phyloP scores from a whole-genome alignment of 2,113 vertebrate genomes.

The Triplophysa dalaica region DNA sequence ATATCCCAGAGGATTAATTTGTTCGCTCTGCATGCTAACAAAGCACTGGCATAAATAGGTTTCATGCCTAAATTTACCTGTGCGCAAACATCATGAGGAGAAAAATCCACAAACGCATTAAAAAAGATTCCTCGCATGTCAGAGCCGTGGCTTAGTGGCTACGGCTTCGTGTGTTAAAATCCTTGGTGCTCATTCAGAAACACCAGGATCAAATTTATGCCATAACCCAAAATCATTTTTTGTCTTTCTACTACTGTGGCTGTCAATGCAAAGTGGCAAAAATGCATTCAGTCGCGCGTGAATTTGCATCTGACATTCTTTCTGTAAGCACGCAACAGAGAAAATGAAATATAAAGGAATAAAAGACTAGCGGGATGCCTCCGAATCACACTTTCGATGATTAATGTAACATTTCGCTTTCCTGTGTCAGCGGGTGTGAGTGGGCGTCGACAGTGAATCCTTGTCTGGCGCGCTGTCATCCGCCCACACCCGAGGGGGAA shows the following conservation, averaged over 20 bases:
- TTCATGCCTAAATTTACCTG: background rate
- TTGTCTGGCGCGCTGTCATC: conserved; percentile 28
- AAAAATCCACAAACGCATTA: background rate
- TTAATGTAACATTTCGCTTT: conserved; percentile 18
- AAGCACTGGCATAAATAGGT: conserved; percentile 22
- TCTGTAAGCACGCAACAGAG: background rate
- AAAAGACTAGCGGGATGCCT: background rate
- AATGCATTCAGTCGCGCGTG: background rate
- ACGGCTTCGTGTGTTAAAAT: background rate
- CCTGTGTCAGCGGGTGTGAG: conserved; percentile 3
- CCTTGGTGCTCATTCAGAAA: background rate
- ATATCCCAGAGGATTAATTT: conserved; percentile 32
- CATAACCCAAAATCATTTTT: background rate
- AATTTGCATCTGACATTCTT: background rate
- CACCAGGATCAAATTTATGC: background rate
- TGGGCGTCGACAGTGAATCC: conserved; percentile 34
- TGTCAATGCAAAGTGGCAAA: background rate
- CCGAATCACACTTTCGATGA: conserved; percentile 18
- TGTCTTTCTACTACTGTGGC: background rate
- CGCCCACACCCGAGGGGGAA: conserved; percentile 29
- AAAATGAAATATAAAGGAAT: background rate
- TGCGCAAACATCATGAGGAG: background rate
- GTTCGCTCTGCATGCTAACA: conserved; percentile 18
- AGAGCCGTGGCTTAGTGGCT: background rate
- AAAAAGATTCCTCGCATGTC: background rate